Base-by-base conservation (phyloP, 2,113 vertebrate genomes). In the Saguinus midas region DNA sequence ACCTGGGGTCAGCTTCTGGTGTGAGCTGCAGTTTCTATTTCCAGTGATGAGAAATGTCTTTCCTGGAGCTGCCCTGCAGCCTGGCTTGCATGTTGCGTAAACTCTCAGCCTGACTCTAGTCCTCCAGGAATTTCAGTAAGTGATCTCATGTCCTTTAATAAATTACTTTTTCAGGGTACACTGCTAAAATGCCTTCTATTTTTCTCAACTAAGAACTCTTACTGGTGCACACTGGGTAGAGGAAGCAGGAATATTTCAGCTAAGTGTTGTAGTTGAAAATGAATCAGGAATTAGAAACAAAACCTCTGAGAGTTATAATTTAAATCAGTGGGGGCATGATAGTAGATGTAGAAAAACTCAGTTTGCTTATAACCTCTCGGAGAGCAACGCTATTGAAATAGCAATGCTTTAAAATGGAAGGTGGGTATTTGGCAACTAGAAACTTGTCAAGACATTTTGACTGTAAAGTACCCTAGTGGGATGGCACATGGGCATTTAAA, bases 221-320 rank as follows among this genome's bases (percentile, higher is more conserved):
- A 75, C 40, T 18, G 32, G 48, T 50, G 35, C 12, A 48, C 48
- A 52, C 58, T 79, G 84, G 12, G 35, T 57, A 43, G 52, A 94
- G 75, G 75, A 82, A 82, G 68, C 57, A 81, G 57, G 25, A 78
- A 52, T 18, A 58, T 93, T 72, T 91, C 72, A 45, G 1, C 82
- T 68, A 88, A 85, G 55, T 73, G n/a, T 86, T 87, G 58, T 73
- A 6, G 50, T 45, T n/a, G 72, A 70, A 95, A 92, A 90, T 0
- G 14, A 94, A 72, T 76, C 32, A 55, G 66, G 72, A 89, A 92
- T 94, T 86, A 94, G 81, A 95, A 85, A 85, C 57, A n/a, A 93
- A 95, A 92, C 27, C 66, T 83, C 84, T 82, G n/a, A 52, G 76
- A 97, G 88, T 82, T 89, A 72, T 95, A 66, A 89, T 90, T 91